Evolutionary conservation across 2,888 invertebrate species (phyloP), one percentile per base, ranked within the genome.

Genomic region (Eustalomyia histrio): DNA sequence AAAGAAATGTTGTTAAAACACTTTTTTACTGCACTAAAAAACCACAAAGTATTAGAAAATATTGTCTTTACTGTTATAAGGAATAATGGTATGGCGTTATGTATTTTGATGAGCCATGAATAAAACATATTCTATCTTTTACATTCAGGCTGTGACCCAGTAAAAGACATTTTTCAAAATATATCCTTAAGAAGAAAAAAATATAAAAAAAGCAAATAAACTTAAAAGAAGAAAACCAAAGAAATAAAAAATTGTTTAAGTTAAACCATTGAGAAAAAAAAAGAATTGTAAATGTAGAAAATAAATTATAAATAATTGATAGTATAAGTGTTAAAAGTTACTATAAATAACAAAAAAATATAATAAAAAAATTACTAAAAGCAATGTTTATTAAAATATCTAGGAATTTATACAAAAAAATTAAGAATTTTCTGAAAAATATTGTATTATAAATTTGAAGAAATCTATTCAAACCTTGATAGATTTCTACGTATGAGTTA

Each of bases 1-100:
- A n/a, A n/a, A n/a, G n/a, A n/a, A 61, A 72, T 61, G 35, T 61
- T 55, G 55, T 47, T 63, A 12, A 18, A 67, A 29, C 39, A 69
- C 47, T 50, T 64, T 63, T 57, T 53, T 57, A 33, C 8, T 33
- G 10, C 12, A 52, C 69, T 69, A 29, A 58, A 65, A 71, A 72
- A 24, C n/a, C 47, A 76, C 60, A 68, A 76, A 80, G 64, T 57
- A 76, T 74, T 71, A 67, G 57, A 67, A 67, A 74, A 69, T 63
- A 69, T 74, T 65, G 43, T 53, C 57, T 61, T 53, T 18, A 69
- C 52, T 47, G 16, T 53, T 50, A 29, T 53, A 14, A 43, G 24
- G 52, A 64, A 52, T 17, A 39, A 17, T 47, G n/a, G n/a, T 29
- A 7, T 65, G 18, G 50, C 17, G 53, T 21, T 5, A 57, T 7